phyloP scores from a whole-genome alignment of 2,888 invertebrate genomes.

The Criorhina ranunculi region DNA sequence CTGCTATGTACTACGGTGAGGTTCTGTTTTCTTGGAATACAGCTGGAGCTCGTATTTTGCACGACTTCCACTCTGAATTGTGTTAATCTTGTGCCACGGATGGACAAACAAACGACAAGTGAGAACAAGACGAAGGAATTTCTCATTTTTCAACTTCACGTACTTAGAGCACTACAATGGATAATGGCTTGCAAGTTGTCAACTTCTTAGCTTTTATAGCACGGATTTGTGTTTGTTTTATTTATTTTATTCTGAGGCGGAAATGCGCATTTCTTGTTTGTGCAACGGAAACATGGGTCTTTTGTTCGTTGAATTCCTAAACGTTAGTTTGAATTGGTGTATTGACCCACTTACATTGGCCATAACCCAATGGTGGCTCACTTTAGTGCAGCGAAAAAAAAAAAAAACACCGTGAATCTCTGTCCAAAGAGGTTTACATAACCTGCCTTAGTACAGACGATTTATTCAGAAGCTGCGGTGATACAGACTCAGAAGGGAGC shows the following conservation, averaged over 20 bases:
- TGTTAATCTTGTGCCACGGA: constrained; percentile 36
- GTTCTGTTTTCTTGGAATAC: constrained; percentile 27
- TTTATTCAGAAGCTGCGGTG: too few relatives aligned
- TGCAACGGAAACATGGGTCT: not conserved
- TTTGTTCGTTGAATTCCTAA: too few relatives aligned
- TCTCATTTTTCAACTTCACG: constrained; percentile 38
- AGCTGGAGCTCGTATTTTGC: constrained; percentile 11
- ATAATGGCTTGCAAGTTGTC: constrained; percentile 29
- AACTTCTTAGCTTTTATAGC: constrained; percentile 50
- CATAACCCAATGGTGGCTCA: too few relatives aligned
- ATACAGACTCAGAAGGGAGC: too few relatives aligned
- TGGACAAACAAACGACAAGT: constrained; percentile 31
- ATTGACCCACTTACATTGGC: too few relatives aligned
- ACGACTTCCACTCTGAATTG: constrained; percentile 22
- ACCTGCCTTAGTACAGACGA: too few relatives aligned
- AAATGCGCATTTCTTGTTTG: not conserved
- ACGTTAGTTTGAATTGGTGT: too few relatives aligned
- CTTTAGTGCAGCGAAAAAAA: too few relatives aligned
- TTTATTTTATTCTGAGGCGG: not conserved
- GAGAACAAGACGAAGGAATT: constrained; percentile 9
- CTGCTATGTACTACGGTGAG: constrained; percentile 77
- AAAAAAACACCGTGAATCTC: too few relatives aligned
- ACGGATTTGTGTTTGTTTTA: not conserved
- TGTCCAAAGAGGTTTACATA: too few relatives aligned
- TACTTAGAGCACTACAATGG: constrained; percentile 10